These are phyloP conservation scores for Amphimedon queenslandica DNA, from an alignment of 37 sponge, comb jelly and placozoan genomes.

Conservation along the genomic window DNA sequence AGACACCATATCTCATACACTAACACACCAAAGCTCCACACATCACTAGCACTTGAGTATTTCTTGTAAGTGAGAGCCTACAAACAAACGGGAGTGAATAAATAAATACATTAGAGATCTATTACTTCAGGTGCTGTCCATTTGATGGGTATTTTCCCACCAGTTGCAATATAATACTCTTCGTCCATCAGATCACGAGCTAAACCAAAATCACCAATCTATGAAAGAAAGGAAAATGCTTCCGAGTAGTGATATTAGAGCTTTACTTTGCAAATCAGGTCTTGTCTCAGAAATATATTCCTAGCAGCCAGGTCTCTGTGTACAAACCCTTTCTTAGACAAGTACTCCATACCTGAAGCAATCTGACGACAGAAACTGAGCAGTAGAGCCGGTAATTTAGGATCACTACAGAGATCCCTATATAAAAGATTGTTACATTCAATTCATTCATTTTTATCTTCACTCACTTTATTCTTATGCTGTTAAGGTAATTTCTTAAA, in stretches of 20 bases:
- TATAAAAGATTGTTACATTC: too few species aligned
- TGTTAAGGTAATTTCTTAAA: conserved; percentile 23
- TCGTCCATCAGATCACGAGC: conserved; percentile 33
- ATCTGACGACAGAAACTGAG: conserved; percentile 58
- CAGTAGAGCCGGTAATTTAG: conserved; percentile 13
- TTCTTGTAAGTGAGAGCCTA: conserved; percentile 18
- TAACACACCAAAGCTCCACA: conserved; percentile 31
- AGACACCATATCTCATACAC: conserved; percentile 37
- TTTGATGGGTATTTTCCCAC: conserved; percentile 38
- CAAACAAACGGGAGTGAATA: neutral
- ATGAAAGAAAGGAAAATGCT: neutral
- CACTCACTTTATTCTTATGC: conserved; percentile 10
- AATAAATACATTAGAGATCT: neutral
- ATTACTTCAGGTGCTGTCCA: conserved; percentile 41
- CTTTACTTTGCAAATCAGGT: conserved; percentile 50
- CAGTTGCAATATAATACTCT: conserved; percentile 13
- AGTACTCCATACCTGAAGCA: conserved; percentile 65
- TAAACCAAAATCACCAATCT: conserved; percentile 49
- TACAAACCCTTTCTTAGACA: conserved; percentile 44
- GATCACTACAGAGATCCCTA: too few species aligned
- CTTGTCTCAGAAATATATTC: conserved; percentile 54
- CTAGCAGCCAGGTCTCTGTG: conserved; percentile 82
- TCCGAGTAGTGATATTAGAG: neutral
- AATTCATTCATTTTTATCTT: too few species aligned
- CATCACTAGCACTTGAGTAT: conserved; percentile 36